Conservation (phyloP, 2,888 invertebrate species). For the Idaea biselata region DNA sequence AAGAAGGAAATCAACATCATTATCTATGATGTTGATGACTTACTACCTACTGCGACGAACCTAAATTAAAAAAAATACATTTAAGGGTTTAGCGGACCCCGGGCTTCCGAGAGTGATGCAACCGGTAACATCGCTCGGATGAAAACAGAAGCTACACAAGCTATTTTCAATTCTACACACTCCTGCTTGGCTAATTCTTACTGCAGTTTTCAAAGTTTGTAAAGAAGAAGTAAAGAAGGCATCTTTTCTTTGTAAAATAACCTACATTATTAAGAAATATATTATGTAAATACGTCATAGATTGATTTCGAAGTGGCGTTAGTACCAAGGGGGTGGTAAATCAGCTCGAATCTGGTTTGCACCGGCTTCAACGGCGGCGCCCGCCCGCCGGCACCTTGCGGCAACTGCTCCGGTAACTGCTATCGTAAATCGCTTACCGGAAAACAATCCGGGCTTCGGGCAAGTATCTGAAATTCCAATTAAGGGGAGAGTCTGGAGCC, state of each 20-base stretch:
- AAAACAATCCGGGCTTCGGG: constrained; percentile 52
- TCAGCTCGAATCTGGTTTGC: constrained; percentile 43
- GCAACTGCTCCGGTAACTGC: constrained; percentile 29
- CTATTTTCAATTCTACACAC: too few species aligned
- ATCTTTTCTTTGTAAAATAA: background rate
- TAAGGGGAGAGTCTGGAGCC: constrained; percentile 65
- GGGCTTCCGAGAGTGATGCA: too few species aligned
- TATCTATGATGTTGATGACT: too few species aligned
- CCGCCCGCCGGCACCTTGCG: constrained; percentile 32
- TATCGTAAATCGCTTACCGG: constrained; percentile 47
- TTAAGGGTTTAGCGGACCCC: too few species aligned
- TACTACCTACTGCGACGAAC: too few species aligned
- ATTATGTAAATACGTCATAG: constrained; percentile 7
- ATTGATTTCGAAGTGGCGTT: constrained; percentile 38
- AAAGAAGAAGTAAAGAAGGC: background rate
- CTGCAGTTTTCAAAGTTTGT: too few species aligned
- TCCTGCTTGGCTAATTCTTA: too few species aligned
- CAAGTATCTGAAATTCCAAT: constrained; percentile 71
- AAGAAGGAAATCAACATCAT: too few species aligned
- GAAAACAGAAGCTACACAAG: too few species aligned
- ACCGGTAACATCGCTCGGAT: too few species aligned
- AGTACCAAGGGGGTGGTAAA: constrained; percentile 41
- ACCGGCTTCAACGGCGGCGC: constrained; percentile 28
- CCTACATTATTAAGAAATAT: background rate
- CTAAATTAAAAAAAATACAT: too few species aligned